Conservation (phyloP, 2,113 vertebrate species). For the Tautogolabrus adspersus region DNA sequence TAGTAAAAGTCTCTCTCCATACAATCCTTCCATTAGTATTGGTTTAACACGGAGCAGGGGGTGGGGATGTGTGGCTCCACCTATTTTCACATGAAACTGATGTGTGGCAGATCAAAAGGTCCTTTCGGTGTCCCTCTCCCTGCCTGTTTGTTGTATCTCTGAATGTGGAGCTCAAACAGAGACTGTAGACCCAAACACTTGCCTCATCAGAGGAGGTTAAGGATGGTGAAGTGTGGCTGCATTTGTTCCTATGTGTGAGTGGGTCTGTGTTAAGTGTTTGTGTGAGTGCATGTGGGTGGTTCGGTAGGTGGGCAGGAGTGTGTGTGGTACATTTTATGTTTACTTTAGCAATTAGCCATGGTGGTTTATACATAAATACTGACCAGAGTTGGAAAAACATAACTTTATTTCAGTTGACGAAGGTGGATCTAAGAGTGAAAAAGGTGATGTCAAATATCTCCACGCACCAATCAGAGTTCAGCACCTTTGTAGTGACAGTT, state of each 20-base stretch:
- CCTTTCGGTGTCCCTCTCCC: constrained; percentile 29
- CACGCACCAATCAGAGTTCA: too few relatives aligned
- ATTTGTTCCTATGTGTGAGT: constrained; percentile 25
- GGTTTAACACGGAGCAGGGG: not conserved
- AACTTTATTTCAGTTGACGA: too few relatives aligned
- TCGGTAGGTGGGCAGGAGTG: constrained; percentile 3
- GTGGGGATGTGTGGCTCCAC: too few relatives aligned
- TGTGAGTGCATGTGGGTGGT: constrained; percentile 21
- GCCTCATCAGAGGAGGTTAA: not conserved
- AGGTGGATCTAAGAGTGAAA: not conserved
- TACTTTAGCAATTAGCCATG: not conserved
- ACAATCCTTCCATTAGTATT: constrained; percentile 29
- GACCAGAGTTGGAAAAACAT: too few relatives aligned
- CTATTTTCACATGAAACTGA: not conserved
- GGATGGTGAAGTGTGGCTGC: constrained; percentile 17
- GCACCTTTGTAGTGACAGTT: not conserved
- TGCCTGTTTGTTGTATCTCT: constrained; percentile 45
- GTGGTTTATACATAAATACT: not conserved
- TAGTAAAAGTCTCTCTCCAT: constrained; percentile 14
- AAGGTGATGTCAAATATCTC: not conserved
- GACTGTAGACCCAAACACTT: not conserved
- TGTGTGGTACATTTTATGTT: constrained; percentile 11
- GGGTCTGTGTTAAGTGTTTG: not conserved
- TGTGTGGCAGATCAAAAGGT: constrained; percentile 43
- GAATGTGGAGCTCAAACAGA: constrained; percentile 36